A percentile compares a stretch with the other conserved stretches of the same genome.
Evolutionary conservation across 2,888 invertebrate genomes (phyloP).

Genomic region (Lypha dubia): DNA sequence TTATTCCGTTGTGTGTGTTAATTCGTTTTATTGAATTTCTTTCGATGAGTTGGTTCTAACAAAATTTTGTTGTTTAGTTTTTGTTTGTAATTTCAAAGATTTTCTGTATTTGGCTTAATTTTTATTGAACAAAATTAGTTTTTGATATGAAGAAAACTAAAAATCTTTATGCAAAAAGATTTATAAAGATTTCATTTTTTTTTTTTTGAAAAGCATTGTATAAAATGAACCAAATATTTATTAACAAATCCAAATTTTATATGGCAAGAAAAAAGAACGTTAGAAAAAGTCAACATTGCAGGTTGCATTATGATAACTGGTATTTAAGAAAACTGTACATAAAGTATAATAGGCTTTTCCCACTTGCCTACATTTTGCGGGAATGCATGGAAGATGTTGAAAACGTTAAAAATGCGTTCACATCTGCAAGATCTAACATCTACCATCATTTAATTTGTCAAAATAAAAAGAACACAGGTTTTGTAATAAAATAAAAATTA

Average conservation of each 20-base stretch:
- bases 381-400: too few relatives aligned
- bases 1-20: conserved; percentile 53
- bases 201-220: neutral
- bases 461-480: too few relatives aligned
- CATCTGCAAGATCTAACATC: too few relatives aligned
- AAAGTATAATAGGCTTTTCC: neutral
- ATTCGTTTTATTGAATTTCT: conserved; percentile 40
- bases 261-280: too few relatives aligned
- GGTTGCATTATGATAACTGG: neutral
- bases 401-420: too few relatives aligned
- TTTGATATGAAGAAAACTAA: neutral
- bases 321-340: neutral
- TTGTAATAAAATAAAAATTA: too few relatives aligned
- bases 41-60: conserved; percentile 34
- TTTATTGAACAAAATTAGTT: neutral
- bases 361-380: too few relatives aligned
- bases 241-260: neutral
- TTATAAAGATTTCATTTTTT: neutral
- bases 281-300: neutral
- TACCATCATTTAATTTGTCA: too few relatives aligned
- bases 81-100: conserved; percentile 40
- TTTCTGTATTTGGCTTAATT: neutral
- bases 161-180: neutral
- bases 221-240: neutral
- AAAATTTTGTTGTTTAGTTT: conserved; percentile 36